phyloP scores from a whole-genome alignment of 2,888 invertebrate genomes.

The Andrena bucephala region DNA sequence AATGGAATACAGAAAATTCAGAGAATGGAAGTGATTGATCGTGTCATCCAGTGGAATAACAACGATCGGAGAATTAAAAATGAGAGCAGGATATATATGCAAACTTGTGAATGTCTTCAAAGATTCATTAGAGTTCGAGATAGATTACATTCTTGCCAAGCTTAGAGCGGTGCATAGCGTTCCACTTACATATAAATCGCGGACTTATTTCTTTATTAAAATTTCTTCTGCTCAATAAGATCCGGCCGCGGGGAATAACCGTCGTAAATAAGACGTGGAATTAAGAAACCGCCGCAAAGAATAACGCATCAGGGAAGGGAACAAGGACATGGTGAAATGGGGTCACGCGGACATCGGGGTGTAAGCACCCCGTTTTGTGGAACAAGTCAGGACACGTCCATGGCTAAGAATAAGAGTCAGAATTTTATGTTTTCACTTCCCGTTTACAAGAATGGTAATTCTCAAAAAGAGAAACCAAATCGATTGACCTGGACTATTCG shows the following conservation, averaged over 20 bases:
- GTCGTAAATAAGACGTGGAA: slow-evolving; percentile 24
- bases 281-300: slow-evolving; percentile 26
- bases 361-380: slow-evolving; percentile 32
- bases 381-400: slow-evolving; percentile 43
- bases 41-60: too few species aligned
- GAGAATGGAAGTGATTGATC: too few species aligned
- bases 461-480: not conserved
- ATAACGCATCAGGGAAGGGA: slow-evolving; percentile 21
- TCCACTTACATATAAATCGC: not conserved
- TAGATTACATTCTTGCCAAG: not conserved
- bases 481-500: not conserved
- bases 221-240: not conserved
- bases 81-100: too few species aligned
- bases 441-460: not conserved
- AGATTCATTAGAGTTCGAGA: not conserved
- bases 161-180: not conserved
- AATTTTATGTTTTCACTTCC: slow-evolving; percentile 28
- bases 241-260: not conserved
- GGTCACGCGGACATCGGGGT: slow-evolving; percentile 45
- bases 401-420: slow-evolving; percentile 23
- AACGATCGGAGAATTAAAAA: too few species aligned
- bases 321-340: slow-evolving; percentile 39
- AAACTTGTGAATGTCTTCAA: too few species aligned
- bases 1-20: too few species aligned
- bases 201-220: slow-evolving; percentile 10